These are phyloP conservation scores for Darevskia mixta DNA, from an alignment of 2,797 vertebrate genomes.

Conservation along the genomic window DNA sequence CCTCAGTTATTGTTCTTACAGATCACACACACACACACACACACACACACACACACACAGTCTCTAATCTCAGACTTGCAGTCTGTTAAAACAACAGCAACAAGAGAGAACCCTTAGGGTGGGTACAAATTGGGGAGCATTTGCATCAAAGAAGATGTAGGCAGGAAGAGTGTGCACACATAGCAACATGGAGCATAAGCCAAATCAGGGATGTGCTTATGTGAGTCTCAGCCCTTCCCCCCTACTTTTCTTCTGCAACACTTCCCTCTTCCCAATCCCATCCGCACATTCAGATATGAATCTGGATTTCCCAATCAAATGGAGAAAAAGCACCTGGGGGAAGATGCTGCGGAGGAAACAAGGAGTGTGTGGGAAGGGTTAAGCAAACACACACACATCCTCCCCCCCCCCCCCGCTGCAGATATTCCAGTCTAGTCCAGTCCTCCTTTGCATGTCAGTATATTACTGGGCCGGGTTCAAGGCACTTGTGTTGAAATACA, in stretches of 20 bases:
- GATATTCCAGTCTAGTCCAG: not conserved
- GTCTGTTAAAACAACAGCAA: not conserved
- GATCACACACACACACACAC: too few species aligned
- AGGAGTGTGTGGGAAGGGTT: too few species aligned
- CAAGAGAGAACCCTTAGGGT: not conserved
- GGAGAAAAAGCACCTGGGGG: not conserved
- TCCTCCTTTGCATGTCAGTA: too few species aligned
- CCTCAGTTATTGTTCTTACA: too few species aligned
- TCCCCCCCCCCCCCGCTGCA: not conserved
- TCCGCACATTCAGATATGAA: not conserved
- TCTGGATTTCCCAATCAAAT: not conserved
- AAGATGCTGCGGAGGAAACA: not conserved
- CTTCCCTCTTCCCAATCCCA: too few species aligned
- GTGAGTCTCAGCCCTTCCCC: not conserved
- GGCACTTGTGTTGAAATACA: too few species aligned
- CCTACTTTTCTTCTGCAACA: not conserved
- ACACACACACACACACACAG: too few species aligned
- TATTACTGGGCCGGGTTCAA: too few species aligned
- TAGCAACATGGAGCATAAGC: not conserved
- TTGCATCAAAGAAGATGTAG: too few species aligned
- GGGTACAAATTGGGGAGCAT: not conserved
- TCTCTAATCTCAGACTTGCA: too few species aligned
- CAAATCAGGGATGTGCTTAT: too few species aligned
- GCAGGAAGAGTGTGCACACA: not conserved
- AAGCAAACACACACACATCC: not conserved